Conservation (phyloP, 1,140 invertebrate species). For the Megathymus violae region DNA sequence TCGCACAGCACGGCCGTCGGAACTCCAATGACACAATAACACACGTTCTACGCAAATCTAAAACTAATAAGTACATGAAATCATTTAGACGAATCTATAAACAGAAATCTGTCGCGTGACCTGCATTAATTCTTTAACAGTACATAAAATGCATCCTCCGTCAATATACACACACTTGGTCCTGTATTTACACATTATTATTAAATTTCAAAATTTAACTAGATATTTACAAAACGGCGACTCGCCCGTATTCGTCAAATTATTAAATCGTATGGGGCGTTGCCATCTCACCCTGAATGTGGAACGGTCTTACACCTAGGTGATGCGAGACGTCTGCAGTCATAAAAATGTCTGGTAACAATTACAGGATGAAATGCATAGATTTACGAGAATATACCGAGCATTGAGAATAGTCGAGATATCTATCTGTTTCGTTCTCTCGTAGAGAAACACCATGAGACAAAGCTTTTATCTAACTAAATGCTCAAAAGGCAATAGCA, state of each 20-base stretch:
- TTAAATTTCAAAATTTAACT: conserved; percentile 70
- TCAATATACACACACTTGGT: conserved; percentile 66
- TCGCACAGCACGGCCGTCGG: not conserved
- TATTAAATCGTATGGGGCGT: too few relatives aligned
- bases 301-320: conserved; percentile 1
- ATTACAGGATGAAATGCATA: not conserved
- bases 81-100: not conserved
- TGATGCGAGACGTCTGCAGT: conserved; percentile 22
- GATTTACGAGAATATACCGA: too few relatives aligned
- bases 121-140: conserved; percentile 3
- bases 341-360: conserved; percentile 13
- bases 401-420: too few relatives aligned
- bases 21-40: too few relatives aligned
- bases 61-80: conserved; percentile 28
- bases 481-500: too few relatives aligned
- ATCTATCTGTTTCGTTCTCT: not conserved
- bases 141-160: conserved; percentile 47
- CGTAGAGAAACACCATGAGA: not conserved
- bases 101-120: conserved; percentile 25
- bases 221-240: conserved; percentile 64
- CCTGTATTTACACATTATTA: conserved; percentile 73
- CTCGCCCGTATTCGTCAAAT: not conserved
- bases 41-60: not conserved
- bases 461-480: too few relatives aligned
- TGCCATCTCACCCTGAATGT: too few relatives aligned